These are phyloP conservation scores for Brachirus orientalis DNA, from an alignment of 2,113 vertebrate genomes.

Conservation along the genomic window DNA sequence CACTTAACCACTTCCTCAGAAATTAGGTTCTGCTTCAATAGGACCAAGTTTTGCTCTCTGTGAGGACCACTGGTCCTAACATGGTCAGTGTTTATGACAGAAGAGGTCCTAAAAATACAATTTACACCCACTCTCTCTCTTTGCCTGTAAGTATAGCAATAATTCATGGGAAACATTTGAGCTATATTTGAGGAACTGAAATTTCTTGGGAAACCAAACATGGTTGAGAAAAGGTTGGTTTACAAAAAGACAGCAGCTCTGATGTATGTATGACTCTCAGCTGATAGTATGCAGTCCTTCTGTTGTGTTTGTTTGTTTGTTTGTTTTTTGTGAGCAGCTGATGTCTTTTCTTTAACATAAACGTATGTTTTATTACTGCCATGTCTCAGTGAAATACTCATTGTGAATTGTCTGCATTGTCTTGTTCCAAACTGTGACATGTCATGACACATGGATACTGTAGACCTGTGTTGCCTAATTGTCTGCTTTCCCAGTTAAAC, in stretches of 20 bases:
- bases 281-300: background rate
- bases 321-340: no score
- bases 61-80: no score
- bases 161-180: background rate
- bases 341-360: no score
- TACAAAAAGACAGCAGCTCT: background rate
- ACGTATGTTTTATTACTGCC: no score
- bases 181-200: conserved; percentile 35
- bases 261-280: background rate
- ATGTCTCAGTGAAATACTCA: background rate
- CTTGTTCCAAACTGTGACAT: background rate
- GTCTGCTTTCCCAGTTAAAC: background rate
- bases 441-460: background rate
- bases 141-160: background rate
- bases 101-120: background rate
- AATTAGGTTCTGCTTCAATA: no score
- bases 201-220: conserved; percentile 6
- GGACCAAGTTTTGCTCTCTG: no score
- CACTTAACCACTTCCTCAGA: no score
- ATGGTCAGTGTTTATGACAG: no score
- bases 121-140: background rate
- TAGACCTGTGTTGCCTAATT: background rate
- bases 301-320: background rate
- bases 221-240: background rate
- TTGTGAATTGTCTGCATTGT: background rate